Evolutionary conservation across 2,888 invertebrate genomes (phyloP), one percentile per base, ranked within the genome.

Genomic region (Archips xylosteana): DNA sequence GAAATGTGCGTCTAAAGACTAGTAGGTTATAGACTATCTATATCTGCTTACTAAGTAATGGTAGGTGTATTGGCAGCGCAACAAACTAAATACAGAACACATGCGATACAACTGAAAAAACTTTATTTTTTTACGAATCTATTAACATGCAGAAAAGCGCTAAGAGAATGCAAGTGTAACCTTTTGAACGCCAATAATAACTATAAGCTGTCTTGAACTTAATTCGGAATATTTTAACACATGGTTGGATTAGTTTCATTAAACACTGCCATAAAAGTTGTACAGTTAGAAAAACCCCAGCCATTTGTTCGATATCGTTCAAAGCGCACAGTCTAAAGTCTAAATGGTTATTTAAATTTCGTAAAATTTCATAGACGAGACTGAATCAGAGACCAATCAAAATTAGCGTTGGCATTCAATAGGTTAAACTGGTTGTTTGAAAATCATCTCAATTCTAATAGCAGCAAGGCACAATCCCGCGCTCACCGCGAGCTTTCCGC

Each of bases 401-500:
- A n/a, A 49, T 39, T 49, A 4, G 49, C n/a, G 5, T 54, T 54
- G 23, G 54, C 54, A 23, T 54, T 54, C 54, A 54, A 54, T 6
- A 54, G 47, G 23, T 63, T n/a, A n/a, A 47, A 32, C 23, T 13
- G 23, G 47, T 34, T 12, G 6, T 54, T 63, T 62, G 66, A 71
- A 80, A 70, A 66, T 74, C 78, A 84, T 83, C 83, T 87, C 86
- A 89, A 88, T 87, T 84, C 83, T 81, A 85, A 88, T 80, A 83
- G 70, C 67, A 72, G 75, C 76, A 80, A 79, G 76, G 79, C 79
- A 79, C 78, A 81, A 79, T 80, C 76, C 81, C 84, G 87, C 87
- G 91, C 97, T 96, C 85, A 95, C 96, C 83, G 97, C 96, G 83
- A 97, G 95, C 92, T 97, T 97, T 80, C 96, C 95, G 79, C 97